Evolutionary conservation across 1,140 invertebrate species (phyloP).

Genomic region (Bactericera cockerelli): DNA sequence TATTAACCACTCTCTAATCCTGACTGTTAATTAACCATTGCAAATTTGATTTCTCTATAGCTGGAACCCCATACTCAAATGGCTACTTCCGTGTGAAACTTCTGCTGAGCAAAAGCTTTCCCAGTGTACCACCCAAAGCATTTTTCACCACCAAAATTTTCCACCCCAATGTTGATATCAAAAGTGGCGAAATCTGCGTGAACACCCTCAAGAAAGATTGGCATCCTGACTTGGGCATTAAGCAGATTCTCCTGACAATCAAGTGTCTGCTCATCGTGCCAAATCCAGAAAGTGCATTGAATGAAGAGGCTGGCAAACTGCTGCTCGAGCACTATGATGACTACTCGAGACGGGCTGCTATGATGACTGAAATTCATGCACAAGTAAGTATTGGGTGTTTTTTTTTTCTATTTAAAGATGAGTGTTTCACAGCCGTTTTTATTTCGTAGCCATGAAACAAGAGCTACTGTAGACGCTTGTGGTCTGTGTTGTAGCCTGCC

Average conservation of each 20-base stretch:
- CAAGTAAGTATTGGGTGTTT: conserved; percentile 32
- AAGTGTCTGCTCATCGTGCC: conserved; percentile 87
- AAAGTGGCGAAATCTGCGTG: conserved; percentile 91
- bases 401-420: conserved; percentile 6
- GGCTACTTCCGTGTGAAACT: conserved; percentile 81
- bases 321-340: conserved; percentile 81
- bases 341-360: conserved; percentile 73
- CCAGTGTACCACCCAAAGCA: conserved; percentile 80
- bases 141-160: conserved; percentile 95
- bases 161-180: conserved; percentile 82
- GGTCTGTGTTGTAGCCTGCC: too few species aligned
- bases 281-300: conserved; percentile 85
- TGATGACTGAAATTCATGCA: conserved; percentile 92
- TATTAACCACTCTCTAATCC: too few species aligned
- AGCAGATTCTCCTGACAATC: conserved; percentile 85
- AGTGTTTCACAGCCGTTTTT: too few species aligned
- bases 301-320: conserved; percentile 85
- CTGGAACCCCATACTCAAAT: conserved; percentile 69
- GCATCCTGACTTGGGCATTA: conserved; percentile 89
- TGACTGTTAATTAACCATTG: too few species aligned
- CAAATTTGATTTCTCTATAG: conserved; percentile 37
- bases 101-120: conserved; percentile 83
- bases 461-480: too few species aligned
- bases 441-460: too few species aligned
- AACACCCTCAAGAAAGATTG: conserved; percentile 95